These are phyloP conservation scores for Octodon degus DNA, from an alignment of 2,113 vertebrate species.

Conservation along the genomic window DNA sequence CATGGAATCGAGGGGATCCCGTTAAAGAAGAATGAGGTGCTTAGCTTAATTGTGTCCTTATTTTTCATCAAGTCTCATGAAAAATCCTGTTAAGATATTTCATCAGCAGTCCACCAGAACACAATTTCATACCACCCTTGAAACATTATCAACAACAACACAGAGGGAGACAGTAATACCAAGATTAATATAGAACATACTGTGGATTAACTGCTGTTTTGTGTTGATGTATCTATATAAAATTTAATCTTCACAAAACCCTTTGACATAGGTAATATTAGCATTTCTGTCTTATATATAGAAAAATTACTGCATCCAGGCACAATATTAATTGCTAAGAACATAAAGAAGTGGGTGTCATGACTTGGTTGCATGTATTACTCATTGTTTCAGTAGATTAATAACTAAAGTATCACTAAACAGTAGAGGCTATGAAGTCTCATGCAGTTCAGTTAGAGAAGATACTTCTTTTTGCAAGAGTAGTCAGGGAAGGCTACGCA, in stretches of 20 bases:
- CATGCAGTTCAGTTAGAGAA: not conserved
- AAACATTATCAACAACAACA: not conserved
- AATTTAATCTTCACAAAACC: not conserved
- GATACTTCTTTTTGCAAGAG: not conserved
- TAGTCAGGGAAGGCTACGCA: not conserved
- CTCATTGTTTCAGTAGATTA: not conserved
- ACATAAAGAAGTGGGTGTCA: not conserved
- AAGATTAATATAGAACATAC: not conserved
- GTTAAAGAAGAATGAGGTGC: not conserved
- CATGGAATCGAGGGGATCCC: not conserved
- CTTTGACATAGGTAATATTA: not conserved
- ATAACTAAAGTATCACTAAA: not conserved
- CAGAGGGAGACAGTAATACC: not conserved
- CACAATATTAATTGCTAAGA: not conserved
- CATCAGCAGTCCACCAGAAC: not conserved
- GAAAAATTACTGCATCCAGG: not conserved
- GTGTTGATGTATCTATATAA: not conserved
- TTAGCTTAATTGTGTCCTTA: conserved; percentile 35
- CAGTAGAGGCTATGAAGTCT: not conserved
- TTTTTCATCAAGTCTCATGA: not conserved
- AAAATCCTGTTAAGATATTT: not conserved
- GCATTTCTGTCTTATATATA: not conserved
- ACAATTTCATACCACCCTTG: not conserved
- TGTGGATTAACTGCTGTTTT: not conserved
- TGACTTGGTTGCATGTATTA: not conserved